These are phyloP conservation scores for Myrmophylax atrothorax DNA, from an alignment of 2,113 vertebrate genomes.

Conservation along the genomic window DNA sequence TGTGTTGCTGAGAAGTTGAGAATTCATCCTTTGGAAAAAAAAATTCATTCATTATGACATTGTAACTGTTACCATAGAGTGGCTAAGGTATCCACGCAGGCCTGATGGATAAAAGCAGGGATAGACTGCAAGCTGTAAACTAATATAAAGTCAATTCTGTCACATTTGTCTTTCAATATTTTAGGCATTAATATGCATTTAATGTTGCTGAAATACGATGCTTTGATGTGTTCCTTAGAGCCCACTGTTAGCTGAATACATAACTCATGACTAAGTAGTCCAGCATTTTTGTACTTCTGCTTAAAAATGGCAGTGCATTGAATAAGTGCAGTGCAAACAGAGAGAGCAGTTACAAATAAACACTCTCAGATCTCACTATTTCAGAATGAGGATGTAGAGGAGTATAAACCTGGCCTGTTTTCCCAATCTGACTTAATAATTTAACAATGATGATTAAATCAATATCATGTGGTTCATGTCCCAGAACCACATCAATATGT, in stretches of 20 bases:
- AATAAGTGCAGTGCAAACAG: constrained; percentile 1
- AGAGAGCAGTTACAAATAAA: constrained; percentile 32
- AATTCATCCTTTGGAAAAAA: constrained; percentile 38
- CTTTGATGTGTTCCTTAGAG: constrained; percentile 16
- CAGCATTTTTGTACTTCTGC: not conserved
- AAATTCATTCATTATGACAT: constrained; percentile 41
- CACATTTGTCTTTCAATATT: constrained; percentile 31
- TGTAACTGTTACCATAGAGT: constrained; percentile 18
- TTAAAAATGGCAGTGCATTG: constrained; percentile 40
- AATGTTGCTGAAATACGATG: constrained; percentile 20
- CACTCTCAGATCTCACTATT: not conserved
- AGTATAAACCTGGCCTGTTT: constrained; percentile 32
- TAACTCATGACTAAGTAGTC: constrained; percentile 1
- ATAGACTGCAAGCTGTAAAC: not conserved
- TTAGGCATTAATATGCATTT: not conserved
- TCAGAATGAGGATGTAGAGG: not conserved
- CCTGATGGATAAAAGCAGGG: constrained; percentile 13
- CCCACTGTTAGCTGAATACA: not conserved
- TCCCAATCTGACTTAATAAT: constrained; percentile 53
- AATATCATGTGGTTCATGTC: constrained; percentile 21
- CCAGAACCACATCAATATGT: constrained; percentile 41
- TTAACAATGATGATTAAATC: constrained; percentile 55
- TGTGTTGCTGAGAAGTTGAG: constrained; percentile 24
- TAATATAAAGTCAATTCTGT: constrained; percentile 29
- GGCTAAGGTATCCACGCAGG: constrained; percentile 1